Conservation (phyloP, 2,113 vertebrate species). For the Haliaeetus leucogaster region DNA sequence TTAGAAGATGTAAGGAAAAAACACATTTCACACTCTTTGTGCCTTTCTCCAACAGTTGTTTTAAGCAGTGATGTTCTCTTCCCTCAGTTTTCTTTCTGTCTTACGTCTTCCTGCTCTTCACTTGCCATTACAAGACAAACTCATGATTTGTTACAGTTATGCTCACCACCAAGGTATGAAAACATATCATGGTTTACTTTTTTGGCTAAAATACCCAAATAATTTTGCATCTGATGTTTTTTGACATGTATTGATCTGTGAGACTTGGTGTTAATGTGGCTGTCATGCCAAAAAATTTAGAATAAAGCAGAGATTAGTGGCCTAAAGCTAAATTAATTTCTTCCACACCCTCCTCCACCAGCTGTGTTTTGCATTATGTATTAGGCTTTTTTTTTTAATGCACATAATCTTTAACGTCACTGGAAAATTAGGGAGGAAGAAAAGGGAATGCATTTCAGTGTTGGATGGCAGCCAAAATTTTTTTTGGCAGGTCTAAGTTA, state of each 20-base stretch:
- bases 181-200: background rate
- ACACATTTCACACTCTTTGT: background rate
- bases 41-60: background rate
- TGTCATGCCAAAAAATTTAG: background rate
- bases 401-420: background rate
- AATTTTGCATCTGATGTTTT: background rate
- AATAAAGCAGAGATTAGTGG: background rate
- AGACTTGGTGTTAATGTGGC: background rate
- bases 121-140: background rate
- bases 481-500: background rate
- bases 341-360: background rate
- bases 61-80: background rate
- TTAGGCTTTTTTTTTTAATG: background rate
- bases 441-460: background rate
- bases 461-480: background rate
- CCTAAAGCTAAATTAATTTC: background rate
- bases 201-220: background rate
- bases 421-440: background rate
- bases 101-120: background rate
- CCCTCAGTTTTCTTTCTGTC: background rate
- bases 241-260: background rate
- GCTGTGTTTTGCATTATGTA: background rate
- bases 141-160: background rate
- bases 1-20: background rate
- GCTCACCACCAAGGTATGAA: background rate